Evolutionary conservation across 2,797 vertebrate genomes (phyloP).

Genomic region (Diplodus puntazzo): DNA sequence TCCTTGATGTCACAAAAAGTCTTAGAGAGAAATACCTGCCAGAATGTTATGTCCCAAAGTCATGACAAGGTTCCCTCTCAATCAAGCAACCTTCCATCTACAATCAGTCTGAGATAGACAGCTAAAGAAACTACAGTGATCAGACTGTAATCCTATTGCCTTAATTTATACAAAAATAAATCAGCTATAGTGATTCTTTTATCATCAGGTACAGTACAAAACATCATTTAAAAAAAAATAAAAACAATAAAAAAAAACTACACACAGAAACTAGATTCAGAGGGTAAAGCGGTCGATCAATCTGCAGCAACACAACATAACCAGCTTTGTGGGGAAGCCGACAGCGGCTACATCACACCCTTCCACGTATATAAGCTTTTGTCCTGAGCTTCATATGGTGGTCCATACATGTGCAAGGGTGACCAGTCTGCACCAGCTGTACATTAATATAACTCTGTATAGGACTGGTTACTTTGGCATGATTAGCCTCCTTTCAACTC

Average conservation of each 20-base stretch:
- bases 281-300: slow-evolving; percentile 50
- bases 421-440: slow-evolving; percentile 20
- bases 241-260: slow-evolving; percentile 39
- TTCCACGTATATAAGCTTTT: slow-evolving; percentile 35
- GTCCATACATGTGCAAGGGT: slow-evolving; percentile 39
- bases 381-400: slow-evolving; percentile 63
- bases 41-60: slow-evolving; percentile 45
- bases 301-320: slow-evolving; percentile 40
- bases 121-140: slow-evolving; percentile 78
- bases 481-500: slow-evolving; percentile 37
- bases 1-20: slow-evolving; percentile 51
- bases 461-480: slow-evolving; percentile 63
- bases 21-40: slow-evolving; percentile 32
- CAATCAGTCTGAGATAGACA: slow-evolving; percentile 59
- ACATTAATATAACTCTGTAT: slow-evolving; percentile 29
- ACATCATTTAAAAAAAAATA: slow-evolving; percentile 55
- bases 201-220: slow-evolving; percentile 77
- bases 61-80: slow-evolving; percentile 34
- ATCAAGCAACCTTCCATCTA: slow-evolving; percentile 45
- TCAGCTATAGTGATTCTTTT: slow-evolving; percentile 76
- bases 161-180: slow-evolving; percentile 84
- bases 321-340: slow-evolving; percentile 43
- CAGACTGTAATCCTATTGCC: slow-evolving; percentile 77
- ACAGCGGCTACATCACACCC: slow-evolving; percentile 34
- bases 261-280: slow-evolving; percentile 61